Base-by-base conservation (phyloP, 2,113 vertebrate species). In the Phrynocephalus versicolor region DNA sequence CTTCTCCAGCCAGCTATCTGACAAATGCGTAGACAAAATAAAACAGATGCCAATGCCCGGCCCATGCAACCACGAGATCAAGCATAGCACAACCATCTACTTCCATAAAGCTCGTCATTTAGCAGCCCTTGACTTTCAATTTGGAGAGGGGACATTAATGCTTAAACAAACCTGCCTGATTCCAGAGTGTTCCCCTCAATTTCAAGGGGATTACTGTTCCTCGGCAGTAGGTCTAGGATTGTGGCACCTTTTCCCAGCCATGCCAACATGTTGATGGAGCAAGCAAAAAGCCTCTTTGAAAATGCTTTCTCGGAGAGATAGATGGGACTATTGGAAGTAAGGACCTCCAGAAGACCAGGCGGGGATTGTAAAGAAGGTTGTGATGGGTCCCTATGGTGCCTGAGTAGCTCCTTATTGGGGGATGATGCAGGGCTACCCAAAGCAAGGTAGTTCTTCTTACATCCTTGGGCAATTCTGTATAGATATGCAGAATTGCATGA, bases 161-260 rank as follows among this genome's bases (percentile, higher is more conserved):
- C 82, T 84, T 84, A 76, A 84, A 67, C 73, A 84, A 84, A 84
- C 73, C 60, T 37, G n/a, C 33, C 73, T 35, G 3, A 84, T 84
- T 45, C 73, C 82, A 33, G 25, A 23, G 41, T 55, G 76, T 75
- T n/a, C 60, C 73, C 81, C 62, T 73, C 62, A 77, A 84, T 84
- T 84, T 76, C 72, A 84, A 76, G 82, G 82, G 60, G 73, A 77
- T 84, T 84, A 69, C 23, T 35, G 60, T 77, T 45, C 73, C 6
- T 35, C 41, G 16, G 60, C 60, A 67, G 62, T 55, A 6, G 73
- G 33, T 64, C 27, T 67, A 79, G 3, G 27, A 27, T 37, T 33
- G 62, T 6, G n/a, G 19, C 82, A 33, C 15, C 30, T 33, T 84
- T 76, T 65, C 27, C 27, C 51, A 67, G 72, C n/a, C 2, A 76